Evolutionary conservation across 2,797 vertebrate species (phyloP), one percentile per base, ranked within the genome.

Genomic region (Apogon hyalosoma): DNA sequence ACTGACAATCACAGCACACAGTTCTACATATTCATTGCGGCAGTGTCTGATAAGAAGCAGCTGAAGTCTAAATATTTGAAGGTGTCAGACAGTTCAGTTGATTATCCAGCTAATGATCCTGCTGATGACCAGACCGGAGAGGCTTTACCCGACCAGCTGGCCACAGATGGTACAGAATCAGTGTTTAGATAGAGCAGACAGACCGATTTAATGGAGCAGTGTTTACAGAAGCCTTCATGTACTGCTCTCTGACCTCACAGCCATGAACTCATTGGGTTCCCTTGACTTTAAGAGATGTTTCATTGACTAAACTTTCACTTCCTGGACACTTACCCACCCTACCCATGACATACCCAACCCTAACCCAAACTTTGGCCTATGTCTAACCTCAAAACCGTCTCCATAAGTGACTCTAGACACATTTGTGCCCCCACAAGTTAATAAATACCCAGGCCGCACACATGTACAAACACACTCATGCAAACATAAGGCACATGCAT

Each of bases 101-200:
- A 82, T 90, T 63, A 77, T 82, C 62, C n/a, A 10, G 59, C 71
- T 72, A 80, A 87, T 77, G 51, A 85, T 79, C 61, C 69, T 42
- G 66, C 1, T 59, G 65, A 74, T 63, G 78, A 84, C 40, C 31
- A 45, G 42, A 74, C 51, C 51, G 73, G 28, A 60, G 3, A 68
- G 53, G 72, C 60, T 83, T 73, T 42, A 59, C 11, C 62, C 36
- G 43, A 69, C 53, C 81, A 87, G 83, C 80, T 80, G 82, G 75
- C 64, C 69, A 63, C 88, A 86, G 86, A 79, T 81, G 83, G 87
- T 12, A 59, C 55, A 60, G 63, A 65, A 28, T 57, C 61, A 57
- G 63, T 71, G 74, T 84, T 85, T 80, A 79, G 69, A 81, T 4
- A 31, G 65, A 75, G 47, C 54, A 54, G 52, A 55, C 62, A 54